Conservation (phyloP, 2,888 invertebrate species). For the Malachius bipustulatus region DNA sequence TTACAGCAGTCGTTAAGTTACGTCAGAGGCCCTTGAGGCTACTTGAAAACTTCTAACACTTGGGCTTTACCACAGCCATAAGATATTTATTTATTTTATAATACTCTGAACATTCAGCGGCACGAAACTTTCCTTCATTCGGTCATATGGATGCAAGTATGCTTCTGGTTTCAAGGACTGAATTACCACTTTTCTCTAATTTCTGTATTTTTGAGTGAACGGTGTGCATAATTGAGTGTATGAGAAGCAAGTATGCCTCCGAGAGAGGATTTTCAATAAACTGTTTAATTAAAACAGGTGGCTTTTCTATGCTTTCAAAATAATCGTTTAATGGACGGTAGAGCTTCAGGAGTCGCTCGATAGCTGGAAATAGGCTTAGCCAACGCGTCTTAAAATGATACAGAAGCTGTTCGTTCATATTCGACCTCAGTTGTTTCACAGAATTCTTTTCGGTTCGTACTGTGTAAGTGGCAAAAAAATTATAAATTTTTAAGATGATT, state of each 20-base stretch:
- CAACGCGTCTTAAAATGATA: conserved; percentile 18
- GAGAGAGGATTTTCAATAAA: conserved; percentile 19
- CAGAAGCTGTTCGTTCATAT: conserved; percentile 13
- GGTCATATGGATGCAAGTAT: conserved; percentile 12
- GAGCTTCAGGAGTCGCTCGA: conserved; percentile 18
- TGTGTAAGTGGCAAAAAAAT: conserved; percentile 18
- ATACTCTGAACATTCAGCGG: too few relatives aligned
- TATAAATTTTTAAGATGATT: conserved; percentile 18
- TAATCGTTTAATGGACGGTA: conserved; percentile 17
- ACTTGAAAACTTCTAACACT: too few relatives aligned
- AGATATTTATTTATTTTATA: too few relatives aligned
- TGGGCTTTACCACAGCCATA: too few relatives aligned
- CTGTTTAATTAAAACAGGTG: conserved; percentile 15
- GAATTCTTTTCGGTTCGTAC: conserved; percentile 11
- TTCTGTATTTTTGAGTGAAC: conserved; percentile 16
- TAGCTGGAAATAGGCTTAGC: conserved; percentile 17
- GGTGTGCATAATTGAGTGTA: conserved; percentile 18
- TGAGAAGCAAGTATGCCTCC: conserved; percentile 17
- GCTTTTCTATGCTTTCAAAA: conserved; percentile 31
- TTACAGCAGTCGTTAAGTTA: too few relatives aligned
- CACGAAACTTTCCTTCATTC: conserved; percentile 14
- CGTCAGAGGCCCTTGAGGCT: too few relatives aligned
- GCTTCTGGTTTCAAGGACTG: conserved; percentile 14
- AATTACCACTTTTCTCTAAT: conserved; percentile 18
- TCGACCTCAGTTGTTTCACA: conserved; percentile 8